A percentile compares a stretch with the other conserved stretches of the same genome.
These are phyloP conservation scores for Volucella inanis DNA, from an alignment of 2,888 invertebrate species.

Conservation along the genomic window DNA sequence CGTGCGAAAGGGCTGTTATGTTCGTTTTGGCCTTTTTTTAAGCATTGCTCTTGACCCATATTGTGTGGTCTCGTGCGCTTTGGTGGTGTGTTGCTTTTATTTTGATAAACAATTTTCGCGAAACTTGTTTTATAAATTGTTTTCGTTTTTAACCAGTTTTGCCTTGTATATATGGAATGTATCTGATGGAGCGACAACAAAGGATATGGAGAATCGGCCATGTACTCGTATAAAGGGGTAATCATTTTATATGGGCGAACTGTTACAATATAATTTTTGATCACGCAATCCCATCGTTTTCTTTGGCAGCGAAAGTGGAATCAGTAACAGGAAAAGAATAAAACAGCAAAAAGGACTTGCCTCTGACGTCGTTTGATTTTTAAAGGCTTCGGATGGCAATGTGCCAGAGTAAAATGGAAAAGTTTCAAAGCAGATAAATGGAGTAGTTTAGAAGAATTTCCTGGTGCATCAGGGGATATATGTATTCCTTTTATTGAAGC, in stretches of 20 bases:
- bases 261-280: slow-evolving; percentile 9
- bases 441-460: too few species aligned
- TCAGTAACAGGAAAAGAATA: neutral
- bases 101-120: slow-evolving; percentile 2
- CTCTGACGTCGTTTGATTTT: neutral
- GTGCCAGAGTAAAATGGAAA: slow-evolving; percentile 1
- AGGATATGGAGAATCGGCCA: neutral
- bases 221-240: neutral
- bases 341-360: neutral
- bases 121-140: slow-evolving; percentile 60
- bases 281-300: slow-evolving; percentile 40
- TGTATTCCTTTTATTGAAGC: too few species aligned
- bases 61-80: slow-evolving; percentile 19
- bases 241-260: neutral
- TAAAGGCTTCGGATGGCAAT: slow-evolving; percentile 9
- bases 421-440: too few species aligned
- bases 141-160: slow-evolving; percentile 49
- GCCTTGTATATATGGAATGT: slow-evolving; percentile 2
- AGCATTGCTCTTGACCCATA: slow-evolving; percentile 62
- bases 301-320: slow-evolving; percentile 44
- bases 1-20: slow-evolving; percentile 26
- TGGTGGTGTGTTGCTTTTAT: slow-evolving; percentile 8
- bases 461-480: too few species aligned
- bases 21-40: slow-evolving; percentile 3
- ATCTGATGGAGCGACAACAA: slow-evolving; percentile 5